Conservation (phyloP, 2,113 vertebrate species). For the Gavialis gangeticus region DNA sequence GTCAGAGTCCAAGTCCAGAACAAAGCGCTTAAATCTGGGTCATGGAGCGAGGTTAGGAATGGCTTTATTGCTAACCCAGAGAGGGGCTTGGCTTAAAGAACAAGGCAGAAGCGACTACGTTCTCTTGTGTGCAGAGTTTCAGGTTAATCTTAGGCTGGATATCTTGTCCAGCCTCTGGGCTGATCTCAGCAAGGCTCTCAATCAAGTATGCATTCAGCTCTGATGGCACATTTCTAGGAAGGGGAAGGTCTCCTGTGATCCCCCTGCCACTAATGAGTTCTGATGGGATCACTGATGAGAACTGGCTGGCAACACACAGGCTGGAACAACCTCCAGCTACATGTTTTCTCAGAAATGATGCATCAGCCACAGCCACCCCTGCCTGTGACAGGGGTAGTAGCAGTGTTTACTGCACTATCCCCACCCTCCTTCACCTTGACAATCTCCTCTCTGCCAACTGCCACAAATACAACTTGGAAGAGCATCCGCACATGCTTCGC, state of each 20-base stretch:
- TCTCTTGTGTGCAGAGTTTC: constrained; percentile 19
- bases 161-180: constrained; percentile 57
- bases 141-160: constrained; percentile 49
- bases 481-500: too few species aligned
- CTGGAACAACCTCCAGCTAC: constrained; percentile 7
- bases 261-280: not conserved
- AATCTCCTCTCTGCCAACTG: too few species aligned
- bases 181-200: not conserved
- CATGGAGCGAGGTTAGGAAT: constrained; percentile 1
- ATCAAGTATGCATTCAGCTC: constrained; percentile 43
- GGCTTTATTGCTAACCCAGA: not conserved
- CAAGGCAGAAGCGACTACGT: not conserved
- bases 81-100: constrained; percentile 9
- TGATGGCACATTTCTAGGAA: constrained; percentile 60
- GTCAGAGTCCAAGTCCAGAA: constrained; percentile 29
- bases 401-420: too few species aligned
- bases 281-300: not conserved
- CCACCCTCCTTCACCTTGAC: too few species aligned
- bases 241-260: constrained; percentile 36
- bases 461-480: too few species aligned
- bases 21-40: not conserved
- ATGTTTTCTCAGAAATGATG: too few species aligned
- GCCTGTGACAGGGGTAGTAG: too few species aligned
- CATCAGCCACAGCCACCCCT: too few species aligned
- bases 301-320: constrained; percentile 3